Evolutionary conservation across 2,888 invertebrate species (phyloP).

Genomic region (Strigamia crassipes): DNA sequence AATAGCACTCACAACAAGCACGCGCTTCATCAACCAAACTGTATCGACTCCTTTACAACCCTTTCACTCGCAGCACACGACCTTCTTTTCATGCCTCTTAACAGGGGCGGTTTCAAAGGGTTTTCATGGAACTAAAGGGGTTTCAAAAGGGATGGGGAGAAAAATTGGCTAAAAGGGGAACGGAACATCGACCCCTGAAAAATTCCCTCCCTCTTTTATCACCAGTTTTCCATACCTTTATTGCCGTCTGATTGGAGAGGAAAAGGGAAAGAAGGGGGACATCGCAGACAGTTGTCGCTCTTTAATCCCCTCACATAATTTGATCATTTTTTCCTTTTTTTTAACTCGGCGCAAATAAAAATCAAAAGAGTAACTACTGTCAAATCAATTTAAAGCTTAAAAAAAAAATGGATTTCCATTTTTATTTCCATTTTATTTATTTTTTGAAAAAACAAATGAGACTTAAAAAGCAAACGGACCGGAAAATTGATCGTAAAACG

Average conservation of each 20-base stretch:
- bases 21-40: conserved; percentile 35
- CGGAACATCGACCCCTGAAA: conserved; percentile 14
- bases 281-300: not conserved
- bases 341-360: not conserved
- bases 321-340: not conserved
- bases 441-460: not conserved
- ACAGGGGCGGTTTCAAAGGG: conserved; percentile 33
- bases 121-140: not conserved
- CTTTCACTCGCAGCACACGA: conserved; percentile 33
- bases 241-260: not conserved
- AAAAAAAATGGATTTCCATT: not conserved
- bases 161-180: not conserved
- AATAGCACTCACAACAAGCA: conserved; percentile 36
- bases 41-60: conserved; percentile 35
- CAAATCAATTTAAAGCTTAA: not conserved
- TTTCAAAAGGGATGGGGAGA: not conserved
- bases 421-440: not conserved
- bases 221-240: not conserved
- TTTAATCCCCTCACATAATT: conserved; percentile 14
- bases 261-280: not conserved
- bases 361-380: not conserved
- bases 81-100: not conserved
- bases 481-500: no score
- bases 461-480: no score
- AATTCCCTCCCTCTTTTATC: not conserved